Evolutionary conservation across 2,888 invertebrate species (phyloP).

Genomic region (Oxytorus armatus): DNA sequence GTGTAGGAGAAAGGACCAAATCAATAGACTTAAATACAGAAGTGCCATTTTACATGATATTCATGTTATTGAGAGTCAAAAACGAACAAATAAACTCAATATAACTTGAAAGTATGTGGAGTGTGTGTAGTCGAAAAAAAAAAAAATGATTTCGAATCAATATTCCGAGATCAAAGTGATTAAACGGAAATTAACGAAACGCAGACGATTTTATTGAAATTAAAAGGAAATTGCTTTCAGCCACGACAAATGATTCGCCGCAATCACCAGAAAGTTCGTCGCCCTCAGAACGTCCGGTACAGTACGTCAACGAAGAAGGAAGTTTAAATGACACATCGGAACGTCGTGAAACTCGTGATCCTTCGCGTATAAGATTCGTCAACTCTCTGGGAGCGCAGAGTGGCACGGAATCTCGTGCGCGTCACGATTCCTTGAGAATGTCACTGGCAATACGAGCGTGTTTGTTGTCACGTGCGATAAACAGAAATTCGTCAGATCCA

Average conservation of each 20-base stretch:
- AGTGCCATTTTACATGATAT: too few species aligned
- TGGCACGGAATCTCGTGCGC: slow-evolving; percentile 23
- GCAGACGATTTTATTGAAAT: slow-evolving; percentile 1
- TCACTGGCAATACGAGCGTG: slow-evolving; percentile 67
- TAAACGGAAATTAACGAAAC: too few species aligned
- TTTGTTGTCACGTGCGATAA: slow-evolving; percentile 59
- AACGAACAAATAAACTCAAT: too few species aligned
- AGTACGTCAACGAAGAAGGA: slow-evolving; percentile 2
- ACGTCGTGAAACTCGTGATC: slow-evolving; percentile 41
- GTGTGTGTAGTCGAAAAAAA: too few species aligned
- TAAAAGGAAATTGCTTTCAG: slow-evolving; percentile 1
- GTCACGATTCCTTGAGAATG: slow-evolving; percentile 63
- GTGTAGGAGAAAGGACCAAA: too few species aligned
- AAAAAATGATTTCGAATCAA: too few species aligned
- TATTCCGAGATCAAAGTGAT: too few species aligned
- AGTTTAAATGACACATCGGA: slow-evolving; percentile 14
- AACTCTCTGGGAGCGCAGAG: slow-evolving; percentile 39
- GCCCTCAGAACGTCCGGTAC: slow-evolving; percentile 13
- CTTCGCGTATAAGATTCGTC: slow-evolving; percentile 51
- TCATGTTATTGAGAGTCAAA: too few species aligned
- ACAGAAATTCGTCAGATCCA: slow-evolving; percentile 41
- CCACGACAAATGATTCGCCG: background rate
- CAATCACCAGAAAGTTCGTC: slow-evolving; percentile 8
- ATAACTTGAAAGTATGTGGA: too few species aligned
- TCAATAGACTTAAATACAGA: too few species aligned